phyloP scores from a whole-genome alignment of 2,797 vertebrate species.

The Falco cherrug region DNA sequence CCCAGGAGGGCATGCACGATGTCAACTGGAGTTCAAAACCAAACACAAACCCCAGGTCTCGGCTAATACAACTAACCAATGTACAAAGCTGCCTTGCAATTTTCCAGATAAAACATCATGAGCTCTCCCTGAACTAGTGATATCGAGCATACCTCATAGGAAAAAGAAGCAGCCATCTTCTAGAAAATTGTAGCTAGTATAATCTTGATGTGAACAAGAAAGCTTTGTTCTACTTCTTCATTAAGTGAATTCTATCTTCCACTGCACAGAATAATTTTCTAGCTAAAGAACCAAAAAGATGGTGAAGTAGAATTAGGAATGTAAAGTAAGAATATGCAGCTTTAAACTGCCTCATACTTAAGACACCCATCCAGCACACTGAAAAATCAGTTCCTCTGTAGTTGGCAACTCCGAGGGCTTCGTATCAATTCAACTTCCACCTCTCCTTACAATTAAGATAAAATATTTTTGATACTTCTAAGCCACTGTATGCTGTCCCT shows the following conservation, averaged over 20 bases:
- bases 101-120: neutral
- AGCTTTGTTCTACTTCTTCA: neutral
- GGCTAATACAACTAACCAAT: neutral
- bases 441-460: neutral
- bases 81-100: neutral
- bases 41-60: neutral
- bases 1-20: neutral
- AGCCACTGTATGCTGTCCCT: neutral
- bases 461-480: neutral
- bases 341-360: neutral
- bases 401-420: neutral
- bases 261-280: neutral
- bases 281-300: neutral
- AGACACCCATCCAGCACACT: neutral
- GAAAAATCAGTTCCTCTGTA: neutral
- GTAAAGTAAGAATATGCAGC: neutral
- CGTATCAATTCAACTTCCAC: neutral
- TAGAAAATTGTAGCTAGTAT: neutral
- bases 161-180: neutral
- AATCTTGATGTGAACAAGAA: neutral
- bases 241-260: neutral
- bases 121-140: neutral
- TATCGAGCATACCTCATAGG: accelerated
- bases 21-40: neutral
- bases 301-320: neutral